A percentile compares a stretch with the other conserved stretches of the same genome.
Evolutionary conservation across 1,140 invertebrate species (phyloP).

Genomic region (Cyphomyrmex costatus): DNA sequence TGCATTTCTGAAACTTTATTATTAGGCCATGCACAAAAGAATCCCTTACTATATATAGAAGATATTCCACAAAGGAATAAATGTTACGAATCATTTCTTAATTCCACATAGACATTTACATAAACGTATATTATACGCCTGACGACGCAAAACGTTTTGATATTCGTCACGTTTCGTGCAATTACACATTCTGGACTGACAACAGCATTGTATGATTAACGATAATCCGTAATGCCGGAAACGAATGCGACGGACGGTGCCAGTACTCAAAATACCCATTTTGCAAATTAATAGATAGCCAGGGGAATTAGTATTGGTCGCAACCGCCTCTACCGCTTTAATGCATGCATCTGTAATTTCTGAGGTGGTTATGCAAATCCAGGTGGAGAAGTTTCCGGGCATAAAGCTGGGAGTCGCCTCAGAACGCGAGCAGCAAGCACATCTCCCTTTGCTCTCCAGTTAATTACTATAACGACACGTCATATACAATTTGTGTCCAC

Average conservation of each 20-base stretch:
- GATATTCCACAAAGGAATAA: background rate
- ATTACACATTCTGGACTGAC: slow-evolving; percentile 39
- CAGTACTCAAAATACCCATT: slow-evolving; percentile 62
- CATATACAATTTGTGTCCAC: slow-evolving; percentile 49
- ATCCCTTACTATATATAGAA: no score
- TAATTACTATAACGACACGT: slow-evolving; percentile 73
- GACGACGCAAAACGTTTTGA: background rate
- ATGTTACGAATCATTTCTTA: background rate
- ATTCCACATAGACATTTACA: background rate
- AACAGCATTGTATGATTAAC: slow-evolving; percentile 41
- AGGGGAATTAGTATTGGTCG: slow-evolving; percentile 72
- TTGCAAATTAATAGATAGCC: slow-evolving; percentile 74
- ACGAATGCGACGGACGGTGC: slow-evolving; percentile 39
- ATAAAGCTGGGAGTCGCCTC: slow-evolving; percentile 73
- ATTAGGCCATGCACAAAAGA: no score
- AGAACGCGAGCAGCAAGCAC: slow-evolving; percentile 59
- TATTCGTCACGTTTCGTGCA: slow-evolving; percentile 13
- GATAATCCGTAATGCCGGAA: slow-evolving; percentile 58
- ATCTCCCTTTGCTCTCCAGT: slow-evolving; percentile 69
- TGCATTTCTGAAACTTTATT: no score
- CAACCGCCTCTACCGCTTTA: slow-evolving; percentile 70
- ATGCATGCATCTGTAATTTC: slow-evolving; percentile 78
- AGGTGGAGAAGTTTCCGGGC: slow-evolving; percentile 71
- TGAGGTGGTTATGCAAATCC: slow-evolving; percentile 81
- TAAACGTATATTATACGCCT: background rate